Evolutionary conservation across 1,140 invertebrate species (phyloP).

Genomic region (Drosophila leontia): DNA sequence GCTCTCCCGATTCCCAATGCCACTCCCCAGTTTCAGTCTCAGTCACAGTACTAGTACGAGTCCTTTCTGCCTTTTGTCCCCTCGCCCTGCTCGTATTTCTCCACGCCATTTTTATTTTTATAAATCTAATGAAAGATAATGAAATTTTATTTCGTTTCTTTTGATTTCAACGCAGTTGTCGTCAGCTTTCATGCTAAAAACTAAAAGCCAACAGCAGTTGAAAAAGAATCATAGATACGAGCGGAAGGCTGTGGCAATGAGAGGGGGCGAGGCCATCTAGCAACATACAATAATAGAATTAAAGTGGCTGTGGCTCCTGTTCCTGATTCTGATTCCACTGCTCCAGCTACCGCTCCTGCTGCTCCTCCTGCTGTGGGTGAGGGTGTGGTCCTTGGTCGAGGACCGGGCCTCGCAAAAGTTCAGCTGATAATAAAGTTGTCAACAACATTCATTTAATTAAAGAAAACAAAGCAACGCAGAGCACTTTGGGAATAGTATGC

Average conservation of each 20-base stretch:
- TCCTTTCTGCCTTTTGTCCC: conserved; percentile 10
- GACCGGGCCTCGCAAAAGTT: conserved; percentile 65
- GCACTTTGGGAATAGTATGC: conserved; percentile 74
- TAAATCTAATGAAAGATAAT: conserved; percentile 83
- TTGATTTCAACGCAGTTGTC: conserved; percentile 77
- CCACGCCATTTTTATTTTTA: conserved; percentile 70
- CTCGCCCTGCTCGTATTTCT: conserved; percentile 23
- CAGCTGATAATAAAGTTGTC: conserved; percentile 81
- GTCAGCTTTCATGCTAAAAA: conserved; percentile 71
- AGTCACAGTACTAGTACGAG: background rate
- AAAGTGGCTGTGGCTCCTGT: conserved; percentile 61
- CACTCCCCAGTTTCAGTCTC: background rate
- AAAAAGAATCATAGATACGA: conserved; percentile 66
- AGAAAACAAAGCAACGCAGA: conserved; percentile 76
- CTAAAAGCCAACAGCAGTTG: conserved; percentile 77
- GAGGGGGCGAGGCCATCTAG: conserved; percentile 19
- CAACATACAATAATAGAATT: conserved; percentile 80
- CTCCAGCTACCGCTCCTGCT: conserved; percentile 27
- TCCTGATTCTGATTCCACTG: conserved; percentile 24
- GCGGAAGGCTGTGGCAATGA: background rate
- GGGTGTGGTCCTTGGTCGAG: conserved; percentile 34
- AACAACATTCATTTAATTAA: conserved; percentile 83
- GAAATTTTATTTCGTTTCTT: conserved; percentile 82
- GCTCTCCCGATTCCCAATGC: conserved; percentile 12
- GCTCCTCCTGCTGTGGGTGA: background rate